Evolutionary conservation across 2,888 invertebrate genomes (phyloP).

Genomic region (Anorthoa munda): DNA sequence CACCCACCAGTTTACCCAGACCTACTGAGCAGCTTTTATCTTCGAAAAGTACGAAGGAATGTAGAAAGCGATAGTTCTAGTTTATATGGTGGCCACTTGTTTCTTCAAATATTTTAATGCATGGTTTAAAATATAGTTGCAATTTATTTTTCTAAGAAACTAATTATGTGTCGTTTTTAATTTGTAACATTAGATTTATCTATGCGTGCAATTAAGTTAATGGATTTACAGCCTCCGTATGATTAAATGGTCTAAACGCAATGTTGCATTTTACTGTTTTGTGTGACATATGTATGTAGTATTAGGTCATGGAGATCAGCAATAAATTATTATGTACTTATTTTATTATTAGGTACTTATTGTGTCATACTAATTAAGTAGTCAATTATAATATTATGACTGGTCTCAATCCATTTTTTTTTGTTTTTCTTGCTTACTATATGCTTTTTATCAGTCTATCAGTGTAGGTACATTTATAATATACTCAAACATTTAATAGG

Average conservation of each 20-base stretch:
- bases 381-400: not conserved
- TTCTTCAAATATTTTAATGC: constrained; percentile 56
- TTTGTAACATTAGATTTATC: constrained; percentile 47
- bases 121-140: constrained; percentile 55
- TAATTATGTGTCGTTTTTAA: constrained; percentile 54
- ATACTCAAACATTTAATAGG: not conserved
- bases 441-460: not conserved
- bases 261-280: not conserved
- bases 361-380: not conserved
- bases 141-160: constrained; percentile 55
- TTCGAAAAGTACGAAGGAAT: not conserved
- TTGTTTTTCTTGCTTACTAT: not conserved
- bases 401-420: not conserved
- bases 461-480: not conserved
- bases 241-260: constrained; percentile 22
- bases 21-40: constrained; percentile 20
- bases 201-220: constrained; percentile 32
- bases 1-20: constrained; percentile 50
- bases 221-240: constrained; percentile 24
- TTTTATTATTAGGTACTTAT: too few species aligned
- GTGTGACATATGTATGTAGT: not conserved
- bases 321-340: not conserved
- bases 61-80: constrained; percentile 59
- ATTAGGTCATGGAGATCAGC: not conserved
- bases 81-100: constrained; percentile 46